Base-by-base conservation (phyloP, 2,888 invertebrate species). In the Drosophila putrida region DNA sequence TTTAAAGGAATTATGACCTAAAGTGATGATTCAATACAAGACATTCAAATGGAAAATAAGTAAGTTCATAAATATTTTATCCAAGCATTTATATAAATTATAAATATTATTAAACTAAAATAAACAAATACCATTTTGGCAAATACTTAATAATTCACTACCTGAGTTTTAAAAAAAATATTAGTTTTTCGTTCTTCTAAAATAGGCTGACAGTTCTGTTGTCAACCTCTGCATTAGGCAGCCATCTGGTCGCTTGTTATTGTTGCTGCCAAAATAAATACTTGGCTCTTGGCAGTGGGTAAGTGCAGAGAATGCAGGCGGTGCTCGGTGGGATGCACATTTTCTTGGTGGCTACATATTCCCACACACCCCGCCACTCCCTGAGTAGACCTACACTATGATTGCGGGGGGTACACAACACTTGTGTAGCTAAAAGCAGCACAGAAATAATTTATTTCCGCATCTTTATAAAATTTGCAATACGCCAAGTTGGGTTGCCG, bases 381-480 rank as follows among this genome's bases (percentile, higher is more conserved):
- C 25, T 15, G 27, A 27, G n/a, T 27, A 51, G 36, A 27, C 13
- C 2, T 13, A 25, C 25, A 9, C 39, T 28, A 33, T 6, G 31
- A 11, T 13, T 20, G 44, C 9, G 39, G 35, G 57, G 27, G 11
- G 25, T 20, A 27, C 27, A 28, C 49, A 38, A 20, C 53, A 61
- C 50, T 63, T 63, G 46, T 44, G 53, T 9, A 6, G 38, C 35
- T 54, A 25, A 69, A 46, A 51, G 58, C 43, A 38, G 25, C 41
- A 50, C 35, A 51, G 36, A 69, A 62, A 66, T 70, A 73, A 69
- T 73, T 76, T 83, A 78, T 86, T 84, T 84, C 83, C 83, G 84
- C 76, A 69, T 88, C 71, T 64, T 65, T 70, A 59, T 20, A 71
- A 59, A 58, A 66, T 82, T 76, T 71, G 64, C 68, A 51, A 62